Base-by-base conservation (phyloP, 2,888 invertebrate genomes). In the Limnephilus auricula region DNA sequence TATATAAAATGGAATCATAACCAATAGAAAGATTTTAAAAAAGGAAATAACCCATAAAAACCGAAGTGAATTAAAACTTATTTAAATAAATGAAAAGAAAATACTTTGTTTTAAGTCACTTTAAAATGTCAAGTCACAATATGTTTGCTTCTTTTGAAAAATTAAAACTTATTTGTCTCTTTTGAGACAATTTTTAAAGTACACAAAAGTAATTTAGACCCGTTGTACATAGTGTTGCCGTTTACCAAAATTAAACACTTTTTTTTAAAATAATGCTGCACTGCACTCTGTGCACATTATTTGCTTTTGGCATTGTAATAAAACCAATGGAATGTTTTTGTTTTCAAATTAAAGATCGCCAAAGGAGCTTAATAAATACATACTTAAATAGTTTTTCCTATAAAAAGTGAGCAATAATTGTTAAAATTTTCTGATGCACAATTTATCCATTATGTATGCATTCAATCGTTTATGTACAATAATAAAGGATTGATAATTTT, bases 261-360 rank as follows among this genome's bases (percentile, higher is more conserved):
- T 50, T 50, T 65, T 65, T 65, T 0, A 65, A n/a, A n/a, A 65
- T 65, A 65, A 65, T 25, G 6, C 25, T 65, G n/a, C 65, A 65
- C 65, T 2, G 6, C 65, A 65, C 9, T 1, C 6, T 65, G 65
- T 25, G 9, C 65, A 12, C 65, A 65, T 65, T 65, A n/a, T 65
- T 86, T 86, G 85, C 45, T 86, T 45, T 40, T 30, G n/a, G 31
- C 45, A 30, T 34, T 82, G 34, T 82, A 34, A 37, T 82, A 82
- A 82, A 82, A 82, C n/a, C 32, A 82, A 82, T 82, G 82, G 82
- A 82, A 82, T 82, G 82, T 82, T 82, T 82, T 82, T 82, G 82
- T 82, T 82, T 82, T 82, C 82, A 82, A 82, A 82, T 82, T 25
- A 37, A 82, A 31, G 32, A 82, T 82, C 65, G 25, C 25, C 65